A percentile compares a stretch with the other conserved stretches of the same genome.
These are phyloP conservation scores for Microtus montanus DNA, from an alignment of 2,113 vertebrate genomes.

Conservation along the genomic window DNA sequence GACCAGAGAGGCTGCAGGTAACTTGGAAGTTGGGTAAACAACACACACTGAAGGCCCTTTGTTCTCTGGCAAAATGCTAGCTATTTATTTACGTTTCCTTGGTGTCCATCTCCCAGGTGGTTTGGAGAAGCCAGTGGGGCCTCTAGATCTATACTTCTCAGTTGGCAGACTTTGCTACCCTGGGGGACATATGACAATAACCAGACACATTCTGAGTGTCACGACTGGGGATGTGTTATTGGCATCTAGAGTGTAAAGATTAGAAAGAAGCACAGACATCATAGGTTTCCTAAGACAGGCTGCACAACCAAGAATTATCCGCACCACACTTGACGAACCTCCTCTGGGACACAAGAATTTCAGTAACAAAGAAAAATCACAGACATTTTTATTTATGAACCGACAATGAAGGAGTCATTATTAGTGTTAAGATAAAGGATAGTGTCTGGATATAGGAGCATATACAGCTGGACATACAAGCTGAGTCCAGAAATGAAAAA, in stretches of 20 bases:
- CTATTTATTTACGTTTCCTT: slow-evolving; percentile 3
- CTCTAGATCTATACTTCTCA: background rate
- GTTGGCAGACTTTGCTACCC: background rate
- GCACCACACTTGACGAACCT: background rate
- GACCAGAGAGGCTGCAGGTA: slow-evolving; percentile 60
- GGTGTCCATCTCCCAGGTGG: background rate
- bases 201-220: background rate
- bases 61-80: slow-evolving; percentile 75
- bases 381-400: background rate
- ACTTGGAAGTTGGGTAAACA: slow-evolving; percentile 79
- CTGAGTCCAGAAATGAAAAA: background rate
- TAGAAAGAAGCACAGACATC: background rate
- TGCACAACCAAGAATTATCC: background rate
- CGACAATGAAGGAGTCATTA: background rate
- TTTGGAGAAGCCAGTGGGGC: background rate
- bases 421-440: background rate
- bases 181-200: background rate
- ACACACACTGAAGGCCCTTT: slow-evolving; percentile 64
- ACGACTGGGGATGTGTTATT: background rate
- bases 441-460: background rate
- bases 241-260: background rate
- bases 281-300: background rate
- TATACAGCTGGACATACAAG: background rate
- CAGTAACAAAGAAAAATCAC: background rate
- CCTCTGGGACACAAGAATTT: background rate